Base-by-base conservation (phyloP, 2,113 vertebrate species). In the Trachemys scripta region DNA sequence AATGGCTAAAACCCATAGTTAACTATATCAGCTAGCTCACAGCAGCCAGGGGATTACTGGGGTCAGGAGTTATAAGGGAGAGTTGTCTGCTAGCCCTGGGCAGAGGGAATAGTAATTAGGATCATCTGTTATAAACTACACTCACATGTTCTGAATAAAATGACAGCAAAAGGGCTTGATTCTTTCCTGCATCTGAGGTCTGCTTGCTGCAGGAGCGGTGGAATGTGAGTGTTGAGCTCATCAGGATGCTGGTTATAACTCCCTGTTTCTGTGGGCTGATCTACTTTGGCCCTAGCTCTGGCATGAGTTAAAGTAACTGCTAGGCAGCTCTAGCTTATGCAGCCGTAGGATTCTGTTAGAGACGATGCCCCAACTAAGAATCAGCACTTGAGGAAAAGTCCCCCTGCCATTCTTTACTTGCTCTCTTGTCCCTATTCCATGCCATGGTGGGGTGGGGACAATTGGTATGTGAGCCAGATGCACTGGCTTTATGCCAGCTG, bases 51-150 rank as follows among this genome's bases (percentile, higher is more conserved):
- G 88, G 89, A 95, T 97, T 93, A 85, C 78, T 84, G 88, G 90
- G 87, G 94, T 97, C 93, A 90, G 90, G 88, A 91, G 82, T 92
- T 59, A 96, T 87, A 85, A 85, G 57, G 87, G 85, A 82, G 96
- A 94, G 81, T 87, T 96, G 96, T 96, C 97, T 90, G 96, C 86
- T 86, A 87, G 94, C 91, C 95, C 92, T 90, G 92, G 94, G 95
- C 95, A 96, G 83, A 62, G 57, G 85, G 47, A 90, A 59, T 4
- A 1, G 86, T 29, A 95, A 97, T 97, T 97, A 92, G 88, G 85
- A 97, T 97, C 96, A 94, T 92, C 94, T 96, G 95, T 96, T 96
- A 89, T 51, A 95, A 96, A 94, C 93, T 4, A 2, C 84, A 92
- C 91, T 51, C 0, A 1, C 90, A 94, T 85, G 89, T 82, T 94